Percentiles rank a stretch among this genome's conserved stretches.
phyloP scores from a whole-genome alignment of 2,797 vertebrate genomes.

The Cryptoprocta ferox region DNA sequence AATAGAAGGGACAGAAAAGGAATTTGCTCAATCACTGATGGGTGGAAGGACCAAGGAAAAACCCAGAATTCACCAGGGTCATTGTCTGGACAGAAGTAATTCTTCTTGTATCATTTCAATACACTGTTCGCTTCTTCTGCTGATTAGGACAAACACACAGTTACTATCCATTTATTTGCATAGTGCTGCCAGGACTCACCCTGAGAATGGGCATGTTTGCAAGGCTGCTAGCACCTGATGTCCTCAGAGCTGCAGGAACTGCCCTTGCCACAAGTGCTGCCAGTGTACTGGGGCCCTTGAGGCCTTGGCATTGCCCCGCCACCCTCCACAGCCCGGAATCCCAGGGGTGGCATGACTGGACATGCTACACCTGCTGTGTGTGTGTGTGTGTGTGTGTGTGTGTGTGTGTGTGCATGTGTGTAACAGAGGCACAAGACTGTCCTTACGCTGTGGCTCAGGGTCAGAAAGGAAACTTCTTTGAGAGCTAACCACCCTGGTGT shows the following conservation, averaged over 20 bases:
- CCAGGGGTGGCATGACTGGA: not conserved
- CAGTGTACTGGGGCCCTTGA: not conserved
- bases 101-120: not conserved
- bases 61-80: not conserved
- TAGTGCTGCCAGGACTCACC: not conserved
- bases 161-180: not conserved
- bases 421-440: not conserved
- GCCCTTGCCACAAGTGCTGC: not conserved
- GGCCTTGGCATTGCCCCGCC: not conserved
- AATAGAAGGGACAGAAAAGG: not conserved
- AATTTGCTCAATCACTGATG: not conserved
- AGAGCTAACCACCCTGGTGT: conserved; percentile 14
- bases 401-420: not conserved
- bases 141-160: not conserved
- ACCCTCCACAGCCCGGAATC: not conserved
- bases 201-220: not conserved
- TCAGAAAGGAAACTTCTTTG: conserved; percentile 52
- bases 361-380: not conserved
- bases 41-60: not conserved
- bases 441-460: conserved; percentile 52
- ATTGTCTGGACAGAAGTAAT: not conserved
- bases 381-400: too few relatives aligned
- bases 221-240: not conserved
- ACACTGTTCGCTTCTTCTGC: not conserved
- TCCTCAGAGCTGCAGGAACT: not conserved